These are phyloP conservation scores for Callocephalon fimbriatum DNA, from an alignment of 2,113 vertebrate species.

Conservation along the genomic window DNA sequence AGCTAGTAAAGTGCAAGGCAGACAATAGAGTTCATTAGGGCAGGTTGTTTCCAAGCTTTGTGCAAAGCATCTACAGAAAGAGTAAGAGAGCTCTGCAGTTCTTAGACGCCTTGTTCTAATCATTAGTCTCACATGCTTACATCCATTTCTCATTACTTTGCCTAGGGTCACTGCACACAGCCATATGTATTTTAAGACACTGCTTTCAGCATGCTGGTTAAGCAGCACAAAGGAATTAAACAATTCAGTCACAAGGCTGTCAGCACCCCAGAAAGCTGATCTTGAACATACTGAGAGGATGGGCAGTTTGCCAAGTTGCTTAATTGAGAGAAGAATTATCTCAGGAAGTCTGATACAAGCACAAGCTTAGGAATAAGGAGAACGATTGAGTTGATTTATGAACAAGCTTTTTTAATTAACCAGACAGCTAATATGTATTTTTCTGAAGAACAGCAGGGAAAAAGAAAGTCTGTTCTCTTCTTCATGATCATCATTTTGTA, in stretches of 20 bases:
- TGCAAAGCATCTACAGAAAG: neutral
- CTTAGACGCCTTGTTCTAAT: neutral
- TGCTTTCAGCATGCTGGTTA: constrained; percentile 35
- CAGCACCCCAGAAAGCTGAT: constrained; percentile 57
- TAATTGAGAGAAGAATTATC: constrained; percentile 67
- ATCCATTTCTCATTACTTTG: constrained; percentile 20
- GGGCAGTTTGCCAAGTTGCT: constrained; percentile 44
- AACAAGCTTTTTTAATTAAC: constrained; percentile 47
- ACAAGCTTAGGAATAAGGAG: neutral
- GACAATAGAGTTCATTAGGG: neutral
- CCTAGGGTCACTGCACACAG: constrained; percentile 44
- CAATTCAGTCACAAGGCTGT: constrained; percentile 65
- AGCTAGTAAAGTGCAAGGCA: neutral
- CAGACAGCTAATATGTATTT: neutral
- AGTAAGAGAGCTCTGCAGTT: neutral
- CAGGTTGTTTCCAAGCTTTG: neutral
- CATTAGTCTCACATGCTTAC: constrained; percentile 31
- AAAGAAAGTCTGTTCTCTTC: neutral
- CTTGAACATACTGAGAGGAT: constrained; percentile 40
- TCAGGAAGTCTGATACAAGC: constrained; percentile 18
- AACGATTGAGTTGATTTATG: constrained; percentile 41
- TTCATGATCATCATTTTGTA: neutral
- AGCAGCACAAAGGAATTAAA: constrained; percentile 64
- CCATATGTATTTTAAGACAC: neutral
- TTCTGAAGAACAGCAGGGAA: constrained; percentile 17